Evolutionary conservation across 2,888 invertebrate species (phyloP), one percentile per base, ranked within the genome.

Genomic region (Melanophora roralis): DNA sequence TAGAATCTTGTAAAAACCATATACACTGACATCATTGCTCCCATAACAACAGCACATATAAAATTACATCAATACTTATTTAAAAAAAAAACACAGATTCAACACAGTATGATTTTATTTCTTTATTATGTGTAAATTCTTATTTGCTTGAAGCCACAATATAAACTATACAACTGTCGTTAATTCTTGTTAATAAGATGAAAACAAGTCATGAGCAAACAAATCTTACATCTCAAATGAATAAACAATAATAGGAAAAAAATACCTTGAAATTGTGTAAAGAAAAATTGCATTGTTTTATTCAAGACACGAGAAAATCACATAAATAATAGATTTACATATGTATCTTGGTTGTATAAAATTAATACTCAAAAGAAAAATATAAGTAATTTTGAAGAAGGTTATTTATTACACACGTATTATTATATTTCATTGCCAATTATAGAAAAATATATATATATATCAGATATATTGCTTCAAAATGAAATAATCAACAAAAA

Each of bases 121-220:
- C 51, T 59, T 80, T 80, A 76, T 76, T 76, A 80, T 68, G 80
- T 80, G 80, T 51, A 68, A 80, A 80, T 64, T 67, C 34, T 34
- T 53, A 76, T 73, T 71, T 76, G 51, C 76, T 73, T 8, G 11
- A 49, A 57, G 38, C 59, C 72, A 51, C 49, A 67, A 74, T 64
- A 73, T 43, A 59, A 59, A 59, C 67, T 57, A 68, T 53, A 68
- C 64, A 77, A 76, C 76, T 80, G 68, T 80, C 80, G 76, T 80
- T 76, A 76, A 80, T 76, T 73, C 68, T 76, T 72, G 53, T 67
- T 72, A 80, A 80, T 80, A 76, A 76, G 80, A 80, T 80, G 80
- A 34, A 80, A 80, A 80, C 80, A 76, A 80, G 80, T 80, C 80
- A 80, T 80, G 80, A 67, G 62, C 72, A 64, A 40, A 73, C 67